Conservation (phyloP, 2,888 invertebrate species). For the Crepidodera aurea region DNA sequence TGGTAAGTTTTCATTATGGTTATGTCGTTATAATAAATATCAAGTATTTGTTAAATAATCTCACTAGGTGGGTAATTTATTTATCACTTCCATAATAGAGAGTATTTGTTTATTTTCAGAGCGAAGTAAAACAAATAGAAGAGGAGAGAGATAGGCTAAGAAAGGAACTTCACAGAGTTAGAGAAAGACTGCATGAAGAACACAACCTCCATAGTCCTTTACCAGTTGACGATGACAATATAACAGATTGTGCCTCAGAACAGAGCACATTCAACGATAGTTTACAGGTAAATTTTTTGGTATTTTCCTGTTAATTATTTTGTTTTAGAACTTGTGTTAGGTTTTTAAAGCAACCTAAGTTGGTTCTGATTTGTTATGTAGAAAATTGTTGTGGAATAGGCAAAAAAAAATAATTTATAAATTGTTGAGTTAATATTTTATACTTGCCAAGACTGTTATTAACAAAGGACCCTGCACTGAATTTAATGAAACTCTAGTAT, state of each 20-base stretch:
- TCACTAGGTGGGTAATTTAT: too few species aligned
- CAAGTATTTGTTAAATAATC: background rate
- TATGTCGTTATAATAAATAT: background rate
- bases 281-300: slow-evolving; percentile 35
- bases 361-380: too few species aligned
- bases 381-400: too few species aligned
- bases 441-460: too few species aligned
- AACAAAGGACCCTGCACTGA: too few species aligned
- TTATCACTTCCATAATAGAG: too few species aligned
- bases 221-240: slow-evolving; percentile 40
- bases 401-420: too few species aligned
- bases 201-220: slow-evolving; percentile 59
- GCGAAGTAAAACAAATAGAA: slow-evolving; percentile 77
- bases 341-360: too few species aligned
- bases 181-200: slow-evolving; percentile 74
- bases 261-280: slow-evolving; percentile 32
- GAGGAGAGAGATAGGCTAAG: slow-evolving; percentile 78
- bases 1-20: slow-evolving; percentile 65
- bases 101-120: too few species aligned
- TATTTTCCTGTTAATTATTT: background rate
- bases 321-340: too few species aligned
- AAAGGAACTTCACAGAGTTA: slow-evolving; percentile 74
- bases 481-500: too few species aligned
- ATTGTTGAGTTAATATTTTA: too few species aligned
- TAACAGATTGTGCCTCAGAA: slow-evolving; percentile 38